phyloP scores from a whole-genome alignment of 1,140 invertebrate genomes.

The Teleogryllus occipitalis region DNA sequence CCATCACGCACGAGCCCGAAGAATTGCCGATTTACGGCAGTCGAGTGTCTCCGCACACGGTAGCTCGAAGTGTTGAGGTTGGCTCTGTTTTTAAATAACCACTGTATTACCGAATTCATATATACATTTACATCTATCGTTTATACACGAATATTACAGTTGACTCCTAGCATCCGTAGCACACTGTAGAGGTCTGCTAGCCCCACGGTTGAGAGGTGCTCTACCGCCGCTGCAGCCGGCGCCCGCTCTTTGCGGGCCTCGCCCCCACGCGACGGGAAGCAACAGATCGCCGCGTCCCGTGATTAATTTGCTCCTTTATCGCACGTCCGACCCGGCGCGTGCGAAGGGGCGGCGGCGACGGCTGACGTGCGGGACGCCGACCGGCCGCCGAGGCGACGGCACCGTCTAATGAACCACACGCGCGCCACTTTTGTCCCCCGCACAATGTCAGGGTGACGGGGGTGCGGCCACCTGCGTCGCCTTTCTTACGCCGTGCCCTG shows the following conservation, averaged over 20 bases:
- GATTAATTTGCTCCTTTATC: slow-evolving; percentile 1
- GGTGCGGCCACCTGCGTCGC: too few species aligned
- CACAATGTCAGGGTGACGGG: background rate
- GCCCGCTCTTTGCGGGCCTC: background rate
- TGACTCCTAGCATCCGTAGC: background rate
- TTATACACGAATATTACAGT: background rate
- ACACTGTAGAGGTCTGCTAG: background rate
- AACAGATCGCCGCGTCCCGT: background rate
- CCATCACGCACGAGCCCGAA: too few species aligned
- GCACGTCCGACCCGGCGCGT: background rate
- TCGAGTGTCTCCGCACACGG: too few species aligned
- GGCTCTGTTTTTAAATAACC: background rate
- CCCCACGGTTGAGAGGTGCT: background rate
- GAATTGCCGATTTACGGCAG: too few species aligned
- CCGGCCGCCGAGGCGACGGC: too few species aligned
- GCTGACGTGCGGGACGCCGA: background rate
- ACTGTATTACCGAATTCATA: background rate
- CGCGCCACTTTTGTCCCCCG: background rate
- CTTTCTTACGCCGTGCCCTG: too few species aligned
- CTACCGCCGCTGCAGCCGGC: background rate
- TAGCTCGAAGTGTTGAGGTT: too few species aligned
- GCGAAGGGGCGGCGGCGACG: too few species aligned
- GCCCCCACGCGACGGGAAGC: too few species aligned
- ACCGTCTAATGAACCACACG: background rate
- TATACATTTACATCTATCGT: background rate